Conservation (phyloP, 1,140 invertebrate genomes). For the Piezodorus guildinii region DNA sequence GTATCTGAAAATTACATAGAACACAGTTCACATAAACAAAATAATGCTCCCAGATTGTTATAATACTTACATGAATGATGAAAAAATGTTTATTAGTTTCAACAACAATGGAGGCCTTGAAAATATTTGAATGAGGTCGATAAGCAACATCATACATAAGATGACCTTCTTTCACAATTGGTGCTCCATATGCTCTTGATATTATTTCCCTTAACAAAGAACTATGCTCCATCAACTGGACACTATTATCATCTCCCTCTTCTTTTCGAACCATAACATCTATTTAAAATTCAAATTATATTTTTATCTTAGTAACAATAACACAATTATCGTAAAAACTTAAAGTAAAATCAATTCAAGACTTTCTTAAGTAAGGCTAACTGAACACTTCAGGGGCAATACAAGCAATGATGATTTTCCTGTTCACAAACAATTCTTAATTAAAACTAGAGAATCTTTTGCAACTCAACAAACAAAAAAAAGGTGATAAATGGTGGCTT, state of each 20-base stretch:
- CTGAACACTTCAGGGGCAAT: too few species aligned
- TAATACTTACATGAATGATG: slow-evolving; percentile 37
- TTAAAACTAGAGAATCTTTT: too few species aligned
- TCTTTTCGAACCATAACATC: slow-evolving; percentile 16
- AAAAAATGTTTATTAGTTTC: slow-evolving; percentile 58
- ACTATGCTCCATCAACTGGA: slow-evolving; percentile 39
- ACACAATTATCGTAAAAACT: too few species aligned
- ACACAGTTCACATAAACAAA: neutral
- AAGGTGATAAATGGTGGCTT: too few species aligned
- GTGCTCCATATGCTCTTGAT: slow-evolving; percentile 57
- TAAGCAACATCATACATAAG: slow-evolving; percentile 35
- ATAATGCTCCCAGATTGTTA: too few species aligned
- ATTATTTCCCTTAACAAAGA: slow-evolving; percentile 56
- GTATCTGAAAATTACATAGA: too few species aligned
- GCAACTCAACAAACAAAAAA: too few species aligned
- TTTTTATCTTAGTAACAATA: too few species aligned
- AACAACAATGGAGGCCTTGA: slow-evolving; percentile 50
- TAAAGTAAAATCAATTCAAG: too few species aligned
- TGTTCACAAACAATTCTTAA: too few species aligned
- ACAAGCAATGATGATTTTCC: too few species aligned
- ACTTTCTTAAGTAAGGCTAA: too few species aligned
- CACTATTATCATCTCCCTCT: slow-evolving; percentile 10
- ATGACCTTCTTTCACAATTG: slow-evolving; percentile 45
- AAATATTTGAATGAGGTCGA: slow-evolving; percentile 54
- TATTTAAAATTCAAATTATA: slow-evolving; percentile 1